Conservation (phyloP, 2,113 vertebrate genomes). For the Cephalopholis sonnerati region DNA sequence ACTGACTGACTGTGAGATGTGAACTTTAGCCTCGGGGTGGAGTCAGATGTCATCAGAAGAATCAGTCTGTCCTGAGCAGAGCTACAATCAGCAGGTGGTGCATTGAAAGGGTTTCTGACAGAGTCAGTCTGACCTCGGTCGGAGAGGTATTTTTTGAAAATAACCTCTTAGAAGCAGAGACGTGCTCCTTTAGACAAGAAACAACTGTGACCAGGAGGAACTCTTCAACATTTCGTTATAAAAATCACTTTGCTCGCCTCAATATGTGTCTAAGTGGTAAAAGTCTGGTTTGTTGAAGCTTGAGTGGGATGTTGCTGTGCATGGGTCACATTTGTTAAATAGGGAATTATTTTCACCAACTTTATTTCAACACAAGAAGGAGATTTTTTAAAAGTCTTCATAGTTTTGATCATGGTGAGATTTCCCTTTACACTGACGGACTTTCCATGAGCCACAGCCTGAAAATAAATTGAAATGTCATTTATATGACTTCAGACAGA, state of each 20-base stretch:
- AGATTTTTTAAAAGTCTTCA: background rate
- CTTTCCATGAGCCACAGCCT: background rate
- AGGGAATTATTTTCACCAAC: background rate
- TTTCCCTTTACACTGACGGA: background rate
- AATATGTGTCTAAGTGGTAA: background rate
- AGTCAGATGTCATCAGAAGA: conserved; percentile 36
- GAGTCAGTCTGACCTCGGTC: conserved; percentile 10
- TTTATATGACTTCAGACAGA: background rate
- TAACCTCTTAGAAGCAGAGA: conserved; percentile 16
- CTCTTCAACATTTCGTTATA: background rate
- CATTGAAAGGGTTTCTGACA: conserved; percentile 6
- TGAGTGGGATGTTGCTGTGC: background rate
- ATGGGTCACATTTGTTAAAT: background rate
- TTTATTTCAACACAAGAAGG: background rate
- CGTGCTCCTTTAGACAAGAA: background rate
- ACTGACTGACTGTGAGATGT: conserved; percentile 17
- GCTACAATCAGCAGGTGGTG: conserved; percentile 23
- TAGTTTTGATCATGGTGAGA: background rate
- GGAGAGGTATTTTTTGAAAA: conserved; percentile 18
- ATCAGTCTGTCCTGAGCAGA: background rate
- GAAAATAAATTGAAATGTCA: background rate
- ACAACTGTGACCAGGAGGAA: background rate
- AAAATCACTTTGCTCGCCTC: background rate
- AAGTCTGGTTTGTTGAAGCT: background rate
- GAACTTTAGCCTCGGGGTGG: conserved; percentile 39